Base-by-base conservation (phyloP, 1,140 invertebrate genomes). In the Drosophila santomea region DNA sequence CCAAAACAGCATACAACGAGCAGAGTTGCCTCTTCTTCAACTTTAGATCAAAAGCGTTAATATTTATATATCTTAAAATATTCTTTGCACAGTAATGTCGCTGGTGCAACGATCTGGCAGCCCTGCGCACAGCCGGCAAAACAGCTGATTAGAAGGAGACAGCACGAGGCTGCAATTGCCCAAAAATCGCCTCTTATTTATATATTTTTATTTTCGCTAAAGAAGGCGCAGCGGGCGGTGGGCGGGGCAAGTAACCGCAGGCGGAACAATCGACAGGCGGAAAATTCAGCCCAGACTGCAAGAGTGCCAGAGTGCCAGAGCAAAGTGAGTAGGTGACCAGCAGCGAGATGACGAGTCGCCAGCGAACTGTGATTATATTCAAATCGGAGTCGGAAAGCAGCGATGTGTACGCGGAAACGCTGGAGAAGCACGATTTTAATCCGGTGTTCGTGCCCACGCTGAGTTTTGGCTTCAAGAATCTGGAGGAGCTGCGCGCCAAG, bases 331-430 rank as follows among this genome's bases (percentile, higher is more conserved):
- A 57, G 17, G 38, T 14, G 23, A 47, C 1, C 23, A 43, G 35
- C 23, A 55, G 15, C 45, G 55, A 50, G 10, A 88, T 83, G 84
- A 78, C 62, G 45, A 90, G 72, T 64, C 85, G 66, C 41, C 72
- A 78, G 57, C 90, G 91, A 32, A 93, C 93, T 74, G 93, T 94
- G 28, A 93, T 94, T 48, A 89, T 94, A 69, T 94, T 94, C 71
- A 94, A 94, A 91, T 93, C 93, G 67, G 93, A 92, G 69, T 94
- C 93, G 52, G 94, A 94, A 56, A 93, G 93, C 41, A 93, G 93
- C 23, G 94, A 94, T 75, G 92, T 93, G 17, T 94, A 94, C 64
- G 80, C 92, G 43, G 92, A 91, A 59, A 92, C 91, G 14, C 93
- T 94, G 62, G 80, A 82, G 67, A 90, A 91, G 2, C 85, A 92